phyloP scores from a whole-genome alignment of 2,113 vertebrate species.

The Amphilophus citrinellus region DNA sequence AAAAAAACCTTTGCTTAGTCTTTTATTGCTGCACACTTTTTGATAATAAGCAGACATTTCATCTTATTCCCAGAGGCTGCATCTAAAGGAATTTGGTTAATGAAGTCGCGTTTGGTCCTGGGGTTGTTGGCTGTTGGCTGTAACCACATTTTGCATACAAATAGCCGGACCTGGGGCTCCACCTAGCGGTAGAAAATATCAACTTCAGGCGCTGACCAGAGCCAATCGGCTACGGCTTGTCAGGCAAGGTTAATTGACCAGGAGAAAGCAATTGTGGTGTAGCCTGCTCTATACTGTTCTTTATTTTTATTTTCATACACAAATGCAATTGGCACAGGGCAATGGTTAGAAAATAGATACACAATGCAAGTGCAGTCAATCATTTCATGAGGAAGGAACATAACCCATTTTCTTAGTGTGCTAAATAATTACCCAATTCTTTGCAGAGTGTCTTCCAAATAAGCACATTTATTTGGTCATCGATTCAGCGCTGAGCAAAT shows the following conservation, averaged over 20 bases:
- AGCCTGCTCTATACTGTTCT: not conserved
- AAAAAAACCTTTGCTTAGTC: not conserved
- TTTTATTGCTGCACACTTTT: not conserved
- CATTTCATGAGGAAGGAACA: not conserved
- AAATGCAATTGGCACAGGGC: not conserved
- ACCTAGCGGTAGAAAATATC: slow-evolving; percentile 46
- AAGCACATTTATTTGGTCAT: not conserved
- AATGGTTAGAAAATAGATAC: not conserved
- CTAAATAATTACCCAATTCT: slow-evolving; percentile 4
- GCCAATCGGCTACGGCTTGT: not conserved
- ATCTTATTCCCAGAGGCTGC: not conserved
- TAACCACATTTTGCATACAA: not conserved
- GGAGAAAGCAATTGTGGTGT: not conserved
- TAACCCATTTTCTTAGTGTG: not conserved
- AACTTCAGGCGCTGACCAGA: slow-evolving; percentile 23
- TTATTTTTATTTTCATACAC: not conserved
- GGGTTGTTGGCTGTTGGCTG: not conserved
- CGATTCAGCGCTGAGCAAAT: not conserved
- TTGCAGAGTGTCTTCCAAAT: not conserved
- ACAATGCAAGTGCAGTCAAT: not conserved
- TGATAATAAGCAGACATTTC: not conserved
- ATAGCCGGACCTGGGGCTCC: slow-evolving; percentile 47
- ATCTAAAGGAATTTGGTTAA: slow-evolving; percentile 8
- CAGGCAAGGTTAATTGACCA: not conserved
- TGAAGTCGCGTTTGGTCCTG: not conserved